Base-by-base conservation (phyloP, 2,797 vertebrate genomes). In the Micropoecilia bifurca region DNA sequence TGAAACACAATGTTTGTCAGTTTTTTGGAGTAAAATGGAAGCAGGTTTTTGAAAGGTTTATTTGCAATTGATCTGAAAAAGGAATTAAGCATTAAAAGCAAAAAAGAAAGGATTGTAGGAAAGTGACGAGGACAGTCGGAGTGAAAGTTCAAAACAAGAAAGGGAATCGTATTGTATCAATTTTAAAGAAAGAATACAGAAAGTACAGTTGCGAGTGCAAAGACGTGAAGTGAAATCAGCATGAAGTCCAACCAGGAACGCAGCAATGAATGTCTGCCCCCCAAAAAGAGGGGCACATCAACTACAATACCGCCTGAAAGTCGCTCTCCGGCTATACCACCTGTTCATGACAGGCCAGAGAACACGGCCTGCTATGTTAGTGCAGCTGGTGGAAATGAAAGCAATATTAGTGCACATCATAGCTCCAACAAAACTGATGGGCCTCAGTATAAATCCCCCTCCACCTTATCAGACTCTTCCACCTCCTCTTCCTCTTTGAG, bases 231-330 rank as follows among this genome's bases (percentile, higher is more conserved):
- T 93, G 91, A 79, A 85, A 80, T 90, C 91, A 94, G 86, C 76
- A 99, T 99, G 99, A 99, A 99, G 97, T 99, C 98, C 92, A 98
- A 97, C 95, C 98, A 98, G 91, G 99, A 99, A 92, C 96, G 99
- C 92, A 99, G 98, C 95, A 99, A 99, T 89, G 99, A 99, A 96
- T 98, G 98, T 96, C 96, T 99, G 94, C 99, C 99, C 78, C 98
- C 98, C 71, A 99, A 99, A 94, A 99, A 99, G 93, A 96, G 99
- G 88, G 98, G 99, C 94, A 96, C 95, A 47, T 94, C 97, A 71
- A 96, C 97, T 92, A 98, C 97, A 87, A 94, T 98, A 93, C 93
- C 97, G 47, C 96, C 96, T 0, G 97, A 98, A 73, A 96, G 92
- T 83, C 97, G 97, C 90, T 96, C 95, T 4, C 86, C 93, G 7